Evolutionary conservation across 2,113 vertebrate genomes (phyloP).

Genomic region (Microtus oregoni): DNA sequence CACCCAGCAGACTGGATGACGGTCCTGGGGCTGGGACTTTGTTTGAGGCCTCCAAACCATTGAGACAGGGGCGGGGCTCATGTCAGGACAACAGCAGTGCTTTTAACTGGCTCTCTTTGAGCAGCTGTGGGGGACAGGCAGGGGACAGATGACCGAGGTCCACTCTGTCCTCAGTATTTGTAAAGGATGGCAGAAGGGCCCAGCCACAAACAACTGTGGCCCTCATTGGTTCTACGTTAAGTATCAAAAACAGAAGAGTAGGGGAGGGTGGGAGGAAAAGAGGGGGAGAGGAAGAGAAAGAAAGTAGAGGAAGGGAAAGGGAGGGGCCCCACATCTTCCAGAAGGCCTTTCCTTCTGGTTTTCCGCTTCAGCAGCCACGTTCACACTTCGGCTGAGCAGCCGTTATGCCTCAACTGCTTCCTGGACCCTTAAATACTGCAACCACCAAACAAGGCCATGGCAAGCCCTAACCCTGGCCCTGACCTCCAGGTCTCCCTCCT

Average conservation of each 20-base stretch:
- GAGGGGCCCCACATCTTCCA: neutral
- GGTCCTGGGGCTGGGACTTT: conserved; percentile 20
- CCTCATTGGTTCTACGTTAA: neutral
- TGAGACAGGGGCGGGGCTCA: conserved; percentile 21
- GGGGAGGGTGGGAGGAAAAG: too few relatives aligned
- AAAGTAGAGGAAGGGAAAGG: neutral
- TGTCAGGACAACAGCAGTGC: neutral
- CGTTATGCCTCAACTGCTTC: neutral
- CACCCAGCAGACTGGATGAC: conserved; percentile 9
- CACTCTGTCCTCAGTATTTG: neutral
- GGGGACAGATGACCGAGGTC: neutral
- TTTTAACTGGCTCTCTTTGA: conserved; percentile 44
- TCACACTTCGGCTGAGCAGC: neutral
- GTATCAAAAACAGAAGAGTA: neutral
- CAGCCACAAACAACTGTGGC: neutral
- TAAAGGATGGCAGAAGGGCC: neutral
- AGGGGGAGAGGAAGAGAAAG: too few relatives aligned
- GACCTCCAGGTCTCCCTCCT: neutral
- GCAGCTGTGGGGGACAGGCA: conserved; percentile 8
- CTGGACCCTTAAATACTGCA: neutral
- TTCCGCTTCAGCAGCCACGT: neutral
- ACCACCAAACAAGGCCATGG: neutral
- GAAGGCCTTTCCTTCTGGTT: neutral
- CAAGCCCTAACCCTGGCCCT: neutral
- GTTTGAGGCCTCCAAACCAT: conserved; percentile 38